phyloP scores from a whole-genome alignment of 2,888 invertebrate genomes.

The Scaptomyza caliginosa region DNA sequence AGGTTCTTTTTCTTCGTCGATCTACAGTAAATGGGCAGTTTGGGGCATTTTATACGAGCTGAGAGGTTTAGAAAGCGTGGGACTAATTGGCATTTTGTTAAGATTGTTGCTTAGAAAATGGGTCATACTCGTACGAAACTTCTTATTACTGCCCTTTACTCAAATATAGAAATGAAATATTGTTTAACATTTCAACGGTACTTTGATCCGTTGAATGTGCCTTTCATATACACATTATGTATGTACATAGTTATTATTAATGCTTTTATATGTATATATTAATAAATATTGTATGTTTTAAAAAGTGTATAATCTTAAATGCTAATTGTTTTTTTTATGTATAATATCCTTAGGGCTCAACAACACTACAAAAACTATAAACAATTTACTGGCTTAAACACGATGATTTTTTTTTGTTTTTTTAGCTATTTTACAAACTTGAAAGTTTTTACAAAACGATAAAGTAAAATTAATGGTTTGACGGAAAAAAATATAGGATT shows the following conservation, averaged over 20 bases:
- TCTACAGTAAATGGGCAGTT: conserved; percentile 36
- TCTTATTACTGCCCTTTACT: conserved; percentile 19
- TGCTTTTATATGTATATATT: conserved; percentile 21
- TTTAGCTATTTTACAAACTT: conserved; percentile 51
- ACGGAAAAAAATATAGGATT: conserved; percentile 26
- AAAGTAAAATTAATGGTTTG: conserved; percentile 19
- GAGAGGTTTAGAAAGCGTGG: background rate
- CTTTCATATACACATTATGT: conserved; percentile 27
- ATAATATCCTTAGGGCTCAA: conserved; percentile 60
- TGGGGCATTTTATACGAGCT: background rate
- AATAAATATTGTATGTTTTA: conserved; percentile 49
- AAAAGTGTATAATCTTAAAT: conserved; percentile 43
- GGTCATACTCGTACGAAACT: background rate
- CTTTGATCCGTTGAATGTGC: conserved; percentile 2
- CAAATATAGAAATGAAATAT: conserved; percentile 5
- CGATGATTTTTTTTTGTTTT: conserved; percentile 17
- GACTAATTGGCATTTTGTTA: background rate
- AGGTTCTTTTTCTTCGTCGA: conserved; percentile 41
- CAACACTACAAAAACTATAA: conserved; percentile 58
- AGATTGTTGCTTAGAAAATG: background rate
- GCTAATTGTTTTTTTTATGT: conserved; percentile 23
- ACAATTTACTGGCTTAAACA: conserved; percentile 34
- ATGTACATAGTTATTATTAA: conserved; percentile 15
- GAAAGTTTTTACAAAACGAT: conserved; percentile 39
- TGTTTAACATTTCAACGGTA: conserved; percentile 6